Percentiles rank a stretch among this genome's conserved stretches.
Evolutionary conservation across 2,888 invertebrate genomes (phyloP).

Genomic region (Pterobdella sp.): DNA sequence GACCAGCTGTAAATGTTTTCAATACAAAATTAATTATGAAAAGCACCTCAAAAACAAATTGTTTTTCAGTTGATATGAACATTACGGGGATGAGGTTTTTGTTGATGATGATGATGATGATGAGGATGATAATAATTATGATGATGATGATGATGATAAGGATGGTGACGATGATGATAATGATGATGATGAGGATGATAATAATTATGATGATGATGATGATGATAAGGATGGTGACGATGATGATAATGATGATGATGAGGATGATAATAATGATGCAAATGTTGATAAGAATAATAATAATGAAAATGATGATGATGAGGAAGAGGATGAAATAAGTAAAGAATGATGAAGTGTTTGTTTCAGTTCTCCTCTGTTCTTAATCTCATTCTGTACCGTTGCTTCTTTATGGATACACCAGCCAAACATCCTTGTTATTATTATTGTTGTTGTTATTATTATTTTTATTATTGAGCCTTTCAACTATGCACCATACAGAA

Average conservation of each 20-base stretch:
- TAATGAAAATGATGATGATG: neutral
- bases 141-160: neutral
- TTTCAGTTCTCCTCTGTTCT: neutral
- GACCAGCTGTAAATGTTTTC: no score
- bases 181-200: slow-evolving; percentile 2
- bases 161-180: slow-evolving; percentile 2
- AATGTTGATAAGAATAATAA: neutral
- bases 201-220: neutral
- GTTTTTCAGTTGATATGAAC: no score
- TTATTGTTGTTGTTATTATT: neutral
- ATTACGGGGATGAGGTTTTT: neutral
- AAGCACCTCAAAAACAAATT: no score
- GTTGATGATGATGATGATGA: neutral
- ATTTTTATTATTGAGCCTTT: neutral
- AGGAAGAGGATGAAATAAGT: neutral
- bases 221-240: neutral
- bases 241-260: neutral
- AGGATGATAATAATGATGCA: neutral
- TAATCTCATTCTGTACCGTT: no score
- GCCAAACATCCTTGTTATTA: no score
- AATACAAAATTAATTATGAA: no score
- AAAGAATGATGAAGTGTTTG: neutral
- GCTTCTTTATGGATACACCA: no score
- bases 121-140: neutral
- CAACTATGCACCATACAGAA: neutral